Evolutionary conservation across 2,113 vertebrate species (phyloP), one percentile per base, ranked within the genome.

Genomic region (Felis chaus): DNA sequence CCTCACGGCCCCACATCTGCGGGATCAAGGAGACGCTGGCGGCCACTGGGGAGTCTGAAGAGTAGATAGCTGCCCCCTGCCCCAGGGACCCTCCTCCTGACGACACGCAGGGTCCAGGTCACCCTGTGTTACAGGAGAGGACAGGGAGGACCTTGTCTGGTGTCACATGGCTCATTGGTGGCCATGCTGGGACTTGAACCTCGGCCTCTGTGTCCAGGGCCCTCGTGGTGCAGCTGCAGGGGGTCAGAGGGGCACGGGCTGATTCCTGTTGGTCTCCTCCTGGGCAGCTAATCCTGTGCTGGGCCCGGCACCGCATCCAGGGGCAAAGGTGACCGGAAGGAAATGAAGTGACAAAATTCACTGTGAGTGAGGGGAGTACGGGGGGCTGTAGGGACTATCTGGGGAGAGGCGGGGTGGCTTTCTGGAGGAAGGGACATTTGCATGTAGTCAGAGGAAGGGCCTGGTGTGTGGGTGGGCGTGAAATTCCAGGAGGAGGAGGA

Each of bases 371-470:
- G 29, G 25, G 45, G 2, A 2, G 31, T 7, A 1, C 19, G 29
- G 57, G 57, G 45, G 12, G 1, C 55, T 21, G 1, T 7, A 29
- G 61, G 12, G 21, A 12, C 13, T 3, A 1, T 18, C 29, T 1
- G 7, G 29, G 71, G 69, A 57, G 39, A 25, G 11, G 5, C 4
- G 2, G 71, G 79, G 48, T 21, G 5, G 50, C 71, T 45, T n/a
- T 7, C 48, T 1, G 6, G 71, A 79, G 63, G 48, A 74, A 84
- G 31, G 29, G 57, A 57, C 82, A 2, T 79, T 29, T 16, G 73
- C 61, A 13, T 2, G 3, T 19, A 7, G 4, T 31, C 87, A 45
- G 41, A 63, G 61, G n/a, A 48, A 68, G 29, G 13, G 61, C 23
- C 33, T 69, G 33, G 50, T 45, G 21, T 9, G 7, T 33, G 71